phyloP scores from a whole-genome alignment of 2,888 invertebrate species.

The Parnassius glacialis region DNA sequence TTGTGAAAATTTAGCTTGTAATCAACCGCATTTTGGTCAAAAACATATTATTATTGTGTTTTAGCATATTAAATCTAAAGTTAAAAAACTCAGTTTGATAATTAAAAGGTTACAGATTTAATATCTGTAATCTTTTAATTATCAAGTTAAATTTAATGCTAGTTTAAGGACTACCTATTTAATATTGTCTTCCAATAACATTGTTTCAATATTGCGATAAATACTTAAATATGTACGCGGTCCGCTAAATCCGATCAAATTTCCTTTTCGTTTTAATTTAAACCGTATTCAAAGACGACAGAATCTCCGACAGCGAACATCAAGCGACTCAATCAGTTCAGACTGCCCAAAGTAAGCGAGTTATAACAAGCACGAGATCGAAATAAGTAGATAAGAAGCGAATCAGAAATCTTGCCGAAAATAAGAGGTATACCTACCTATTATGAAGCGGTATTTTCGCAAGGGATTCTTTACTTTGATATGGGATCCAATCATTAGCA shows the following conservation, averaged over 20 bases:
- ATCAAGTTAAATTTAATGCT: no score
- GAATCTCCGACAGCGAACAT: slow-evolving; percentile 45
- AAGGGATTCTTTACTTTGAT: slow-evolving; percentile 74
- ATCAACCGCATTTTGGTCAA: no score
- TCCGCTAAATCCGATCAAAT: slow-evolving; percentile 5
- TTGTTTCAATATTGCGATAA: no score
- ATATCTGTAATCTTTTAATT: no score
- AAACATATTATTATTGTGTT: no score
- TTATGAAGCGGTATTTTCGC: slow-evolving; percentile 74
- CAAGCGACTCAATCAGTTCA: slow-evolving; percentile 58
- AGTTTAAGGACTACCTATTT: no score
- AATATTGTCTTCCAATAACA: no score
- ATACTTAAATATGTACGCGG: no score
- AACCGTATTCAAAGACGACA: slow-evolving; percentile 26
- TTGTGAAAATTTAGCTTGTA: no score
- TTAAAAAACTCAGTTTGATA: no score
- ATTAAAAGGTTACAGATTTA: no score
- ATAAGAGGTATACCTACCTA: slow-evolving; percentile 59
- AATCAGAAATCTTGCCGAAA: slow-evolving; percentile 78
- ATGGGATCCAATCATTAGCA: slow-evolving; percentile 74
- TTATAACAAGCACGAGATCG: slow-evolving; percentile 76
- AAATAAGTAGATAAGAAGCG: slow-evolving; percentile 71
- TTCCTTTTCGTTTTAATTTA: slow-evolving; percentile 19
- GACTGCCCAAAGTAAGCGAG: slow-evolving; percentile 57
- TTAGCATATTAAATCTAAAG: no score